Conservation (phyloP, 2,113 vertebrate species). For the Phasianus colchicus region DNA sequence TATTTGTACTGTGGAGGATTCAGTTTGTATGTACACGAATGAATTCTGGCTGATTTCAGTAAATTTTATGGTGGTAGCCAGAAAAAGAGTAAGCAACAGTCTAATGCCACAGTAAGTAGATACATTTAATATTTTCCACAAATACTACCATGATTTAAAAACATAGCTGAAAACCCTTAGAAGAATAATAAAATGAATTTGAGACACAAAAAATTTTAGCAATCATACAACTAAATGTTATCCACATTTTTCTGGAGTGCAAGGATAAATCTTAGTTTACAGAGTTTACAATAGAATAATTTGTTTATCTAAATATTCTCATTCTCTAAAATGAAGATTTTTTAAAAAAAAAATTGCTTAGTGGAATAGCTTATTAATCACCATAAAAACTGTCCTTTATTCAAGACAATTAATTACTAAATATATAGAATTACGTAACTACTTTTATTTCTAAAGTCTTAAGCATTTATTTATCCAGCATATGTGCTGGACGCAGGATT, state of each 20-base stretch:
- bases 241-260: neutral
- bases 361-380: neutral
- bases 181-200: neutral
- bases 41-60: neutral
- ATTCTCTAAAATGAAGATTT: accelerated
- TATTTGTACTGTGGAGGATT: neutral
- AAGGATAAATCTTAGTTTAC: neutral
- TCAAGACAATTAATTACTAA: neutral
- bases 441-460: neutral
- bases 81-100: neutral
- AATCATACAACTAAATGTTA: neutral
- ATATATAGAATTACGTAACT: neutral
- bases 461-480: neutral
- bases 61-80: neutral
- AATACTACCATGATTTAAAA: neutral
- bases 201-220: neutral
- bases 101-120: neutral
- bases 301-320: neutral
- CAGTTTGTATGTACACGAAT: neutral
- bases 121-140: neutral
- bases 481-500: neutral
- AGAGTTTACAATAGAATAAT: neutral
- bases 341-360: neutral
- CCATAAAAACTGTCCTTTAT: neutral
- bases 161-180: neutral